Evolutionary conservation across 2,797 vertebrate species (phyloP), one percentile per base, ranked within the genome.

Genomic region (Fistularia tabacaria): DNA sequence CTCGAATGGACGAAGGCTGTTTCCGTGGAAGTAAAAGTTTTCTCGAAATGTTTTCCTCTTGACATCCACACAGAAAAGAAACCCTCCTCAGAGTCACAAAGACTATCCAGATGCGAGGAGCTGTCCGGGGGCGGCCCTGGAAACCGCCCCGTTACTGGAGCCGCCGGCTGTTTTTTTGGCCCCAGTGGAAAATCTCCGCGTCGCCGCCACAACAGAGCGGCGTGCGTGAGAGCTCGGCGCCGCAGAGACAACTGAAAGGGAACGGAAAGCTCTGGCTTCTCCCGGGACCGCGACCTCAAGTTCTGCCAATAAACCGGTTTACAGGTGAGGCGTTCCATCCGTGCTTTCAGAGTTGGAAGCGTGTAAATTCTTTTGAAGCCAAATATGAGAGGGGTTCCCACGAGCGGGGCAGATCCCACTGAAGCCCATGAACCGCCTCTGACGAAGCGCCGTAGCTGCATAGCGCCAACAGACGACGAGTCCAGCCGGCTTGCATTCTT

Each of bases 81-180:
- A n/a, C n/a, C n/a, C n/a, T n/a, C n/a, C n/a, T n/a, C n/a, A n/a
- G n/a, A n/a, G n/a, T n/a, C n/a, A n/a, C n/a, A n/a, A 25, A 25
- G 25, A 25, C 25, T 25, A 25, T 25, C 25, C 25, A 25, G 25
- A 25, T 25, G 25, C 25, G 25, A 25, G 25, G 25, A 25, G 25
- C 25, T 25, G 25, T 25, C 25, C 5, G 25, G 25, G 25, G 25
- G 25, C 25, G 25, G 25, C 72, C 76, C 74, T 73, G 69, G 52
- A 81, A 83, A 85, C 62, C 63, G 76, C 57, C 66, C 62, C 36
- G 36, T 77, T 85, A 83, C 87, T 87, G 73, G 78, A 82, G 59
- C 69, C 70, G 73, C 36, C 36, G 73, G 65, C 75, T 81, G 25
- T 79, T 81, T 71, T 51, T 43, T 43, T 51, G 73, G 60, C 38